Evolutionary conservation across 2,888 invertebrate genomes (phyloP).

Genomic region (Pachliopta kotzebuea): DNA sequence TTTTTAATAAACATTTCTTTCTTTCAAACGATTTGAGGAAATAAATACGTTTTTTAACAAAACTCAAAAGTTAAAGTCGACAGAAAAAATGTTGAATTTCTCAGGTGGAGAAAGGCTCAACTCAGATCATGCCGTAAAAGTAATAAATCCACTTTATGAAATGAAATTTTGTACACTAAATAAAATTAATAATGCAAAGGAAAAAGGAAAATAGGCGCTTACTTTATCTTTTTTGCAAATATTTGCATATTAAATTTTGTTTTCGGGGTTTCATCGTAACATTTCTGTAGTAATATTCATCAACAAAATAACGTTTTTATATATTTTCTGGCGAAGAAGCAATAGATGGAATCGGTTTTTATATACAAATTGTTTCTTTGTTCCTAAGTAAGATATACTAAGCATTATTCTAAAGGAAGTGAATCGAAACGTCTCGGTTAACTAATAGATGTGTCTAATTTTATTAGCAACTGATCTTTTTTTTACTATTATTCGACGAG

Average conservation of each 20-base stretch:
- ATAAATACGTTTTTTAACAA: not conserved
- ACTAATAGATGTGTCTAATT: too few relatives aligned
- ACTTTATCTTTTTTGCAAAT: constrained; percentile 3
- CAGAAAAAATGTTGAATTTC: constrained; percentile 6
- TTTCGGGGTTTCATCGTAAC: not conserved
- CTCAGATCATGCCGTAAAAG: not conserved
- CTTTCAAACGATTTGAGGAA: not conserved
- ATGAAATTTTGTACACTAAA: constrained; percentile 10
- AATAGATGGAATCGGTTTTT: too few relatives aligned
- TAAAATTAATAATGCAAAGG: constrained; percentile 2
- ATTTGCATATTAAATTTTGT: not conserved
- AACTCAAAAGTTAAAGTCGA: not conserved
- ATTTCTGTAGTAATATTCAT: not conserved
- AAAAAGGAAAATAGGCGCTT: not conserved
- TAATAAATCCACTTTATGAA: constrained; percentile 11
- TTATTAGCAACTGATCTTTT: too few relatives aligned
- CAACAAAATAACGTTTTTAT: not conserved
- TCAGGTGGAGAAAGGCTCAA: constrained; percentile 2
- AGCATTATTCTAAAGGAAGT: too few relatives aligned
- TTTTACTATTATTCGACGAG: too few relatives aligned
- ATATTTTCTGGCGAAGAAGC: not conserved
- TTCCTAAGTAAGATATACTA: too few relatives aligned
- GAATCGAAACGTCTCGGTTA: too few relatives aligned
- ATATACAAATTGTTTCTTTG: too few relatives aligned
- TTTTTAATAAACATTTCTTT: not conserved